Evolutionary conservation across 2,888 invertebrate genomes (phyloP).

Genomic region (Drosophila paranaensis): DNA sequence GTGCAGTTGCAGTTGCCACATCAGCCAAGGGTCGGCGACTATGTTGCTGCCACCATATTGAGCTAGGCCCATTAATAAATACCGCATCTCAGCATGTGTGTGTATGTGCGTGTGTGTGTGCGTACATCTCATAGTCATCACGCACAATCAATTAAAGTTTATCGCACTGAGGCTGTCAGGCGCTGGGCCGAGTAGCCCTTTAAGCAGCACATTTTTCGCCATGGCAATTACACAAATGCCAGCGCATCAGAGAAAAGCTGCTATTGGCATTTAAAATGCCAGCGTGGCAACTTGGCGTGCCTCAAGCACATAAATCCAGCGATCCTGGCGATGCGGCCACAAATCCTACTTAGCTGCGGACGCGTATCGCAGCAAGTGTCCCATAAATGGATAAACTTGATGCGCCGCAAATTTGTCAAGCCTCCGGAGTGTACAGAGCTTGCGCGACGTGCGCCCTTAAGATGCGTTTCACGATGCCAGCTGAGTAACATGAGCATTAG

Average conservation of each 20-base stretch:
- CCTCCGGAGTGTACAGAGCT: constrained; percentile 11
- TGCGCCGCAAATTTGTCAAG: constrained; percentile 57
- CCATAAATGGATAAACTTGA: constrained; percentile 46
- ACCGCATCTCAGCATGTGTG: constrained; percentile 12
- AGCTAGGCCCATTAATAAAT: constrained; percentile 56
- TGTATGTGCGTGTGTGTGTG: not conserved
- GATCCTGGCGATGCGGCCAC: constrained; percentile 42
- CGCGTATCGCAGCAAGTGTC: constrained; percentile 24
- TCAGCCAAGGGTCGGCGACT: constrained; percentile 1
- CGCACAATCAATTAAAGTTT: constrained; percentile 76
- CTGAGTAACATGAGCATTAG: constrained; percentile 4
- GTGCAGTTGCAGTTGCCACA: constrained; percentile 32
- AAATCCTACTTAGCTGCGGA: constrained; percentile 18
- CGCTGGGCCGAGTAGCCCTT: constrained; percentile 39
- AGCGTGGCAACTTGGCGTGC: constrained; percentile 58
- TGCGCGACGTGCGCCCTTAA: not conserved
- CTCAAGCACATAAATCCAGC: constrained; percentile 71
- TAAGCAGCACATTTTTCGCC: constrained; percentile 46
- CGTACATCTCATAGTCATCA: constrained; percentile 45
- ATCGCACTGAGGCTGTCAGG: constrained; percentile 57
- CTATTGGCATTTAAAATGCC: constrained; percentile 69
- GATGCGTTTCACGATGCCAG: not conserved
- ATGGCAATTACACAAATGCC: constrained; percentile 73
- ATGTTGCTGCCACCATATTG: constrained; percentile 33
- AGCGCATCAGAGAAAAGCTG: constrained; percentile 63